Evolutionary conservation across 2,888 invertebrate genomes (phyloP), one percentile per base, ranked within the genome.

Genomic region (Molorchus minor): DNA sequence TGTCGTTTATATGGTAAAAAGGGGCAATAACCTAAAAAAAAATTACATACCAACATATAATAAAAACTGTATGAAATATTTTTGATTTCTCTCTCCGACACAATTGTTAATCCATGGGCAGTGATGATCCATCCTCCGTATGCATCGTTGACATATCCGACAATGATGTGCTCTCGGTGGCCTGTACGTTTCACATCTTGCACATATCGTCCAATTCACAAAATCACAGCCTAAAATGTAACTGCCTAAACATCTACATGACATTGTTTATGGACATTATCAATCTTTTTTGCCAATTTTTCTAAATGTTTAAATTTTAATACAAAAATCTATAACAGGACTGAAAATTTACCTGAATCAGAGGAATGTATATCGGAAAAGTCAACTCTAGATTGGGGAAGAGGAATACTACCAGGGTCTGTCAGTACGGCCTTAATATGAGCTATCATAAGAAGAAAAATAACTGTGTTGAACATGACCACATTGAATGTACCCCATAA

Each of bases 41-140:
- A 52, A 21, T 3, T 19, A 43, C 46, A 3, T 38, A 56, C 77
- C 91, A 59, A 92, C 92, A 77, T 92, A 94, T 36, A 93, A 83
- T 63, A 93, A 83, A 83, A 95, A 95, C 76, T 95, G 92, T 66
- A 95, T 86, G 80, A 95, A 95, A 82, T 91, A 94, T 79, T 94
- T 94, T 82, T 95, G 94, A 83, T 96, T 95, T 73, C 87, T 87
- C 81, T 95, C 94, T 40, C 94, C 95, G 3, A 95, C 93, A 79
- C 95, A 95, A 80, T 96, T 96, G 79, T 96, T 96, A 44, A 95
- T 94, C 93, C 93, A 93, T 3, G 93, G 91, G 81, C 92, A 92
- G 79, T 94, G 94, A 79, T 95, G 94, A 77, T 92, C 92, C 91
- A 92, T 91, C 74, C 88, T 83, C 62, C 87, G 81, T 59, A 94